phyloP scores from a whole-genome alignment of 2,888 invertebrate genomes.

The Spodoptera exigua region DNA sequence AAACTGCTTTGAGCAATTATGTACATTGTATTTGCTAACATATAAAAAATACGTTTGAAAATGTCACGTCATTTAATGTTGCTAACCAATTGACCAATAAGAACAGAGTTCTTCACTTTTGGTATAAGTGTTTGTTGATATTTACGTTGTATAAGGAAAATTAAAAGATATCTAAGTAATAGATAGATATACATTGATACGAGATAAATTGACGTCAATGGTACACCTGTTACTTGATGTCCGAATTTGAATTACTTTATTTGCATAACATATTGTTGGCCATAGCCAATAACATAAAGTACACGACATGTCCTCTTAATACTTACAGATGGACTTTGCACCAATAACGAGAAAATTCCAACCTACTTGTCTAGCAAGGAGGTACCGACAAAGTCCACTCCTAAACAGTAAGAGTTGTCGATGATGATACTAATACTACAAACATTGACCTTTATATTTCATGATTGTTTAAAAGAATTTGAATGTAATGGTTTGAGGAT shows the following conservation, averaged over 20 bases:
- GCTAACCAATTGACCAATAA: constrained; percentile 5
- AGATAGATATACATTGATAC: constrained; percentile 4
- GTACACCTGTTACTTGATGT: constrained; percentile 26
- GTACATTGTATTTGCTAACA: constrained; percentile 6
- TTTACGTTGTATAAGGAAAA: constrained; percentile 15
- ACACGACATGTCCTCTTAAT: too few species aligned
- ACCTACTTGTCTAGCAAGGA: too few species aligned
- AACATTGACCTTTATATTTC: too few species aligned
- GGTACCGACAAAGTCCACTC: too few species aligned
- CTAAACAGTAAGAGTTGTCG: too few species aligned
- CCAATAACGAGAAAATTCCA: background rate
- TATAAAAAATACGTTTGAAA: constrained; percentile 1
- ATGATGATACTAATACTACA: too few species aligned
- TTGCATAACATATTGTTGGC: too few species aligned
- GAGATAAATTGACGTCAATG: constrained; percentile 25
- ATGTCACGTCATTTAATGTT: constrained; percentile 18
- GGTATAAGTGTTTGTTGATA: too few species aligned
- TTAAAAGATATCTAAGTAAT: background rate
- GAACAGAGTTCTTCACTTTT: background rate
- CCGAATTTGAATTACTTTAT: constrained; percentile 8
- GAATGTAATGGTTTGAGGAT: too few species aligned
- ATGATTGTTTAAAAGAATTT: too few species aligned
- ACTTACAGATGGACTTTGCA: too few species aligned
- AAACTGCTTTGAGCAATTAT: constrained; percentile 13
- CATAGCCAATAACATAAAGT: too few species aligned